phyloP scores from a whole-genome alignment of 2,113 vertebrate species.

The Rhynchomys soricoides region DNA sequence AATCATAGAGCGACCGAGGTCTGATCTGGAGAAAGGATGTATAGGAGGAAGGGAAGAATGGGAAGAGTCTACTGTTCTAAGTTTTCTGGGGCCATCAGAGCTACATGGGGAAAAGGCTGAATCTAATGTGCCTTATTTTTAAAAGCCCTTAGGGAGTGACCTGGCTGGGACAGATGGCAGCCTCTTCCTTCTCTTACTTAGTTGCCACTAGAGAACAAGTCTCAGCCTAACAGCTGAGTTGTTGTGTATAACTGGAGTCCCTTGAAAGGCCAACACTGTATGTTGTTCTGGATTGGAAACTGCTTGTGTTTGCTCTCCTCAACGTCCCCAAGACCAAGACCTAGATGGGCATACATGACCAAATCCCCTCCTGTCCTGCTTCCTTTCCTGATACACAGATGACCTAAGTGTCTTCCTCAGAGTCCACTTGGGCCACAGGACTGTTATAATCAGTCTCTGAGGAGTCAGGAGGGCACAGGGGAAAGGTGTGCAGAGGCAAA shows the following conservation, averaged over 20 bases:
- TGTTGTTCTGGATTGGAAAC: not conserved
- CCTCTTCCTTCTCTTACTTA: not conserved
- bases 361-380: accelerated
- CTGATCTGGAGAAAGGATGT: not conserved
- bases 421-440: too few relatives aligned
- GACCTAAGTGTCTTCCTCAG: not conserved
- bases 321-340: not conserved
- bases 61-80: not conserved
- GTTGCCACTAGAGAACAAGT: not conserved
- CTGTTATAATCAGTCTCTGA: not conserved
- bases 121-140: not conserved
- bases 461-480: not conserved
- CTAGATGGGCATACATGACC: not conserved
- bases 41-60: not conserved
- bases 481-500: not conserved
- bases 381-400: not conserved
- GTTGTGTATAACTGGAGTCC: not conserved
- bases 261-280: not conserved
- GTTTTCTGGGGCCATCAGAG: not conserved
- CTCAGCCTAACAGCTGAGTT: not conserved
- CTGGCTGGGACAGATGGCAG: not conserved
- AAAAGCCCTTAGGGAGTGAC: not conserved
- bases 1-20: not conserved
- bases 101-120: not conserved
- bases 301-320: not conserved